These are phyloP conservation scores for Emys orbicularis DNA, from an alignment of 2,797 vertebrate genomes.

Conservation along the genomic window DNA sequence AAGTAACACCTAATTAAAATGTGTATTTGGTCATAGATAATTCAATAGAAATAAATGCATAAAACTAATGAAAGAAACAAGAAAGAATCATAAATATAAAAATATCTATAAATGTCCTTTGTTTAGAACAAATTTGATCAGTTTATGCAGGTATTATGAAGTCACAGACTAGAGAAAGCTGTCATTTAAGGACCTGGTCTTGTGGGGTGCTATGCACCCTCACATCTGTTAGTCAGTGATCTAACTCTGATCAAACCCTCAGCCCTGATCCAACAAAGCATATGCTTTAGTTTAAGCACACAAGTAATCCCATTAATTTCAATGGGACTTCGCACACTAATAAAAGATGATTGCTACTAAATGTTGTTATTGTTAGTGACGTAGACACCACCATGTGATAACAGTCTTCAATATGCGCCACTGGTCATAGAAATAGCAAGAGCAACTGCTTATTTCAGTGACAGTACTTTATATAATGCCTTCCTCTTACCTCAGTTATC, in stretches of 20 bases:
- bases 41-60: conserved; percentile 58
- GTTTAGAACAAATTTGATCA: neutral
- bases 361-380: conserved; percentile 37
- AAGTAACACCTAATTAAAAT: conserved; percentile 71
- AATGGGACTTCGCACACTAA: neutral
- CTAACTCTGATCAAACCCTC: accelerated
- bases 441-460: conserved; percentile 58
- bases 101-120: neutral
- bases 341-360: conserved; percentile 4
- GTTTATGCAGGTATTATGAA: neutral
- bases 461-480: conserved; percentile 40
- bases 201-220: neutral
- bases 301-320: neutral
- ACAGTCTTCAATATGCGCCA: conserved; percentile 16
- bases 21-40: conserved; percentile 48
- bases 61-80: conserved; percentile 27
- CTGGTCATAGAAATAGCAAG: conserved; percentile 67
- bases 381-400: conserved; percentile 41
- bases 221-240: neutral
- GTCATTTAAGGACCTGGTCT: neutral
- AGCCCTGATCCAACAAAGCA: conserved; percentile 1
- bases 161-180: neutral
- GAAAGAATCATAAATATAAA: conserved; percentile 45
- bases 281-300: neutral
- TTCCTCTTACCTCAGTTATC: conserved; percentile 48